Percentiles rank a stretch among this genome's conserved stretches.
Evolutionary conservation across 2,113 vertebrate genomes (phyloP).

Genomic region (Plestiodon gilberti): DNA sequence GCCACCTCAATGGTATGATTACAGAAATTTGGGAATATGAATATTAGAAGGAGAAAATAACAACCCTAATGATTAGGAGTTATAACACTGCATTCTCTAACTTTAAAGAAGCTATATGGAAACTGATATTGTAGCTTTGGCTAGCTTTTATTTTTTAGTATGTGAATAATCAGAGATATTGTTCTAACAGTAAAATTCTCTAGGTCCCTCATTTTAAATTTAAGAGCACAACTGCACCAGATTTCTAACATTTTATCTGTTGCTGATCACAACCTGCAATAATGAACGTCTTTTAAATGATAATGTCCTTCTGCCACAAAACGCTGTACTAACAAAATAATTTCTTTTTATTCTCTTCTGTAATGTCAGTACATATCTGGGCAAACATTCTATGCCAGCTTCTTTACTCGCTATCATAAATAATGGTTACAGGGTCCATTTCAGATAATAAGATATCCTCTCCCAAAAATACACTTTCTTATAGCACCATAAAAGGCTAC

Average conservation of each 20-base stretch:
- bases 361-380: not conserved
- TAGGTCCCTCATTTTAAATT: not conserved
- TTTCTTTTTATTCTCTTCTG: not conserved
- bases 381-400: not conserved
- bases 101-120: not conserved
- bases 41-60: not conserved
- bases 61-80: not conserved
- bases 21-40: not conserved
- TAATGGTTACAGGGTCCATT: not conserved
- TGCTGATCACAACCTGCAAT: not conserved
- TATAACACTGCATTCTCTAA: not conserved
- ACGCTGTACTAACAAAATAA: not conserved
- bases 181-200: not conserved
- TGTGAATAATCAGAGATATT: not conserved
- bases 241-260: not conserved
- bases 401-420: conserved; percentile 15
- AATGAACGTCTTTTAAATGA: not conserved
- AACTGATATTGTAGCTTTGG: not conserved
- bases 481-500: not conserved
- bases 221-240: not conserved
- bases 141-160: not conserved
- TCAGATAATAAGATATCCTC: not conserved
- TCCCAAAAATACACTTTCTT: not conserved
- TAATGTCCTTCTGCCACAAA: not conserved
- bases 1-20: too few species aligned